Conservation (phyloP, 2,113 vertebrate species). For the Sapayoa aenigma region DNA sequence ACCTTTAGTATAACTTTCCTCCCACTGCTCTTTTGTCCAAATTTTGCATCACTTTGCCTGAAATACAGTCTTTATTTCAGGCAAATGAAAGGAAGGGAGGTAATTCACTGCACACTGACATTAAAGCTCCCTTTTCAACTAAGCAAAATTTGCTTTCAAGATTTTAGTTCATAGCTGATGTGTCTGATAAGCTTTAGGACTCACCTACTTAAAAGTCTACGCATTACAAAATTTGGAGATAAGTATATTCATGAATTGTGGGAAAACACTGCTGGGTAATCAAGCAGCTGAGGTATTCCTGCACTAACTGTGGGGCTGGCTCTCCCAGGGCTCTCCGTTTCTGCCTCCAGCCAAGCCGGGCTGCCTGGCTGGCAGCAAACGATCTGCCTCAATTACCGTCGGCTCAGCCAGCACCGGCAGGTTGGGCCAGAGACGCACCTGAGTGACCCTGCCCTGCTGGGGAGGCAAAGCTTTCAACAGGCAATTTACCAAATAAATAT, state of each 20-base stretch:
- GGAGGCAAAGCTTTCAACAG: not conserved
- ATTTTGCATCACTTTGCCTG: not conserved
- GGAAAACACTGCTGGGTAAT: not conserved
- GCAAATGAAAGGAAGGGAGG: not conserved
- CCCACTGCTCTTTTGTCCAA: not conserved
- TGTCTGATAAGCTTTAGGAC: slow-evolving; percentile 22
- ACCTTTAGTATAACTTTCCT: not conserved
- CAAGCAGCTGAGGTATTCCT: not conserved
- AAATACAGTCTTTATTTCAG: slow-evolving; percentile 6
- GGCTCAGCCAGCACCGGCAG: not conserved
- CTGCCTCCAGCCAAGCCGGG: not conserved
- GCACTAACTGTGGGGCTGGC: not conserved
- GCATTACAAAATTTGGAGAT: not conserved
- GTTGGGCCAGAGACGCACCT: not conserved
- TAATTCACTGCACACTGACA: not conserved
- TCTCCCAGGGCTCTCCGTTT: not conserved
- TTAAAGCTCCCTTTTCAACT: not conserved
- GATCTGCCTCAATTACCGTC: not conserved
- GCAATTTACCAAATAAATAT: not conserved
- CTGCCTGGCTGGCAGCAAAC: not conserved
- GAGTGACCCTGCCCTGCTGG: not conserved
- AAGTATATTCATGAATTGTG: not conserved
- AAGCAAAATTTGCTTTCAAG: not conserved
- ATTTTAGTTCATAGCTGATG: slow-evolving; percentile 18
- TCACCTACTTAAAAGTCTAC: not conserved